phyloP scores from a whole-genome alignment of 2,113 vertebrate genomes.

The Melanerpes formicivorus region DNA sequence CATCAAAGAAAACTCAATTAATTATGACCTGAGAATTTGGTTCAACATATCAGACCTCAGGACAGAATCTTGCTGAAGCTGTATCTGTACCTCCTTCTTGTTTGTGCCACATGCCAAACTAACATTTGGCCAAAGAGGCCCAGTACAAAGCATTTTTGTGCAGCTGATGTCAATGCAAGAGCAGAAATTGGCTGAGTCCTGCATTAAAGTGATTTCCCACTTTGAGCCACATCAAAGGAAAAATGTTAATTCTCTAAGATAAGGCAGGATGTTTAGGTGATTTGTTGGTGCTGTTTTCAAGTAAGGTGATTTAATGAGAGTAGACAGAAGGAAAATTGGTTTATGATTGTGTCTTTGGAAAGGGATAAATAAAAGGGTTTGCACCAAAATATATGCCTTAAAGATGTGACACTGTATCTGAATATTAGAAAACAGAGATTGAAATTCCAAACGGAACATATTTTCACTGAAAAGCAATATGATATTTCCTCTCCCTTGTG shows the following conservation, averaged over 20 bases:
- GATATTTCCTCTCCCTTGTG: neutral
- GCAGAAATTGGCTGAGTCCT: slow-evolving; percentile 12
- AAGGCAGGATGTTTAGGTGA: neutral
- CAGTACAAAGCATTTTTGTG: neutral
- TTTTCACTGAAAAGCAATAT: neutral
- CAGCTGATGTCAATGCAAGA: slow-evolving; percentile 19
- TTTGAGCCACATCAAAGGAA: slow-evolving; percentile 51
- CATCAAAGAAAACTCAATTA: neutral
- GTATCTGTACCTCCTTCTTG: neutral
- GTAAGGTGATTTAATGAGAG: slow-evolving; percentile 41
- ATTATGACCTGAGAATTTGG: neutral
- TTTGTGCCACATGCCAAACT: neutral
- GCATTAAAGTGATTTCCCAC: slow-evolving; percentile 31
- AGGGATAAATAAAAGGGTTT: slow-evolving; percentile 1
- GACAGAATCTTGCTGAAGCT: neutral
- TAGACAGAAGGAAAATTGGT: slow-evolving; percentile 44
- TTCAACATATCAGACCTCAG: neutral
- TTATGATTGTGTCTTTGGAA: slow-evolving; percentile 35
- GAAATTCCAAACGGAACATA: neutral
- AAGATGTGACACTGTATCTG: neutral
- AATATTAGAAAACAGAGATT: neutral
- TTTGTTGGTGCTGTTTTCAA: slow-evolving; percentile 31
- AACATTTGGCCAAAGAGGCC: neutral
- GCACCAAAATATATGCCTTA: neutral
- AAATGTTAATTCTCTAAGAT: slow-evolving; percentile 34